These are phyloP conservation scores for Anolis apletophallus DNA, from an alignment of 2,797 vertebrate species.

Conservation along the genomic window DNA sequence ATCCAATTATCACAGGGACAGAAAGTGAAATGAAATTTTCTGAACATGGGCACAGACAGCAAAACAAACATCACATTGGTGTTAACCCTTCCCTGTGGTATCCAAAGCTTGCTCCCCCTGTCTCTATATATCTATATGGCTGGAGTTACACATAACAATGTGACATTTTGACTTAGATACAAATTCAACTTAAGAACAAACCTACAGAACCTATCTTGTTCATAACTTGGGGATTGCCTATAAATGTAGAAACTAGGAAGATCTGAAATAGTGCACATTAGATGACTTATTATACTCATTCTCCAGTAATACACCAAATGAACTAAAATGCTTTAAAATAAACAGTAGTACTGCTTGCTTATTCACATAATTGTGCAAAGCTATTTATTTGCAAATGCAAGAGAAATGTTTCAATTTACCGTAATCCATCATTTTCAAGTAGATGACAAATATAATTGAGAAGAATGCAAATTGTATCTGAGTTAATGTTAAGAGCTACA, in stretches of 20 bases:
- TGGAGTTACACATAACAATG: too few relatives aligned
- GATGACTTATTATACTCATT: slow-evolving; percentile 26
- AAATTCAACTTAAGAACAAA: too few relatives aligned
- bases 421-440: slow-evolving; percentile 17
- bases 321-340: slow-evolving; percentile 24
- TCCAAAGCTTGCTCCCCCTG: too few relatives aligned
- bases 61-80: too few relatives aligned
- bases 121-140: too few relatives aligned
- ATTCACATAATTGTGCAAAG: background rate
- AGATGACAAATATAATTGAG: slow-evolving; percentile 16
- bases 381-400: slow-evolving; percentile 22
- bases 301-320: slow-evolving; percentile 30
- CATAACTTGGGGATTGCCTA: too few relatives aligned
- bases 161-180: too few relatives aligned
- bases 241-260: slow-evolving; percentile 20
- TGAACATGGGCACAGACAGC: too few relatives aligned
- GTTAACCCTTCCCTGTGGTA: too few relatives aligned
- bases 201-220: too few relatives aligned
- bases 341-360: slow-evolving; percentile 23
- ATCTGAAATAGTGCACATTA: slow-evolving; percentile 27
- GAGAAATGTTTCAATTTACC: slow-evolving; percentile 5
- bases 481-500: background rate
- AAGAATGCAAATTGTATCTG: slow-evolving; percentile 1
- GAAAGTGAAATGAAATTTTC: too few relatives aligned
- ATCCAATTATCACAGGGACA: too few relatives aligned